Base-by-base conservation (phyloP, 2,888 invertebrate genomes). In the Cecidostiba fungosa region DNA sequence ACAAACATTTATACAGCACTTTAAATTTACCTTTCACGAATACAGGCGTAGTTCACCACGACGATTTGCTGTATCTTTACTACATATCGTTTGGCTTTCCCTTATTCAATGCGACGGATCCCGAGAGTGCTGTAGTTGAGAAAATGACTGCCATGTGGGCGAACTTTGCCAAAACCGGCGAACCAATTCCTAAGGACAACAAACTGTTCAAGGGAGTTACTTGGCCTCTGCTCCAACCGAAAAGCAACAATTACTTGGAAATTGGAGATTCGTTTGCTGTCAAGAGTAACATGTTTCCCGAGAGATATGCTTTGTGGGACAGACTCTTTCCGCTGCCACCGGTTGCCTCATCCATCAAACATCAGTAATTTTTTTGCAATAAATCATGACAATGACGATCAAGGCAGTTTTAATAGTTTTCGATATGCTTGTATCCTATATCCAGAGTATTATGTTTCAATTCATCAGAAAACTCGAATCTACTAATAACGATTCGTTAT, bases 11-110 rank as follows among this genome's bases (percentile, higher is more conserved):
- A 8, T 43, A 62, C 12, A 62, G 0, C 2, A n/a, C 14, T 62
- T 62, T 62, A 10, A 62, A 62, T 23, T 6, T 19, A 0, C 5
- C 5, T 50, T 19, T 19, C 1, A 4, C 19, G 3, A 50, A 19
- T 5, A 19, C 86, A 94, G 94, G 94, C 23, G 93, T 94, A 10
- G 92, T 93, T 0, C 94, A 94, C 89, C 94, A 94, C 76, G 95
- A 95, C 88, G 95, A 95, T 88, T 89, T 95, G 79, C 93, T 94
- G 87, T 95, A 95, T 88, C 86, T 95, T 3, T 94, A 94, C 87
- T 92, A 92, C 59, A 91, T 94, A 59, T 91, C 91, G 23, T 77
- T 70, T 5, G 90, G 89, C 23, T 94, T 94, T 36, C 92, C 92
- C 89, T 94, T 94, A 72, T 92, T 92, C 3, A 90, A 91, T 62